phyloP scores from a whole-genome alignment of 1,140 invertebrate species.

The Aporrectodea caliginosa region DNA sequence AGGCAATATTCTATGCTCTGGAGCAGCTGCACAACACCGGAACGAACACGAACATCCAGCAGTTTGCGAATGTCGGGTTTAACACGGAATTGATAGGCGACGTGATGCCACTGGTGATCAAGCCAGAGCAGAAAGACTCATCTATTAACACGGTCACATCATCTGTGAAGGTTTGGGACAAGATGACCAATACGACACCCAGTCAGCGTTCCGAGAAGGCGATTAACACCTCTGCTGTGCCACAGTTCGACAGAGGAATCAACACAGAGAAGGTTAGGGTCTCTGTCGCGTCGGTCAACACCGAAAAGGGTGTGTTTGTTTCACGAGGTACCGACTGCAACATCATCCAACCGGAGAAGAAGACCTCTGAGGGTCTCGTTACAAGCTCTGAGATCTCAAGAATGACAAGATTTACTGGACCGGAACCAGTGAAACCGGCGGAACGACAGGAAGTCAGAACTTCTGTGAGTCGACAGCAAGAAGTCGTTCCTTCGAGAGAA shows the following conservation, averaged over 20 bases:
- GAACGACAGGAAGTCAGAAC: background rate
- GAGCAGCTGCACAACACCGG: conserved; percentile 43
- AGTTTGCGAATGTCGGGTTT: background rate
- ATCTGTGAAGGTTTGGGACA: background rate
- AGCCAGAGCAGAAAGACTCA: background rate
- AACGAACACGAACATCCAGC: conserved; percentile 15
- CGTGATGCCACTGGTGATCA: background rate
- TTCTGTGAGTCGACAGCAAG: background rate
- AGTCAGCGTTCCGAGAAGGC: background rate
- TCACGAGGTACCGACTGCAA: background rate
- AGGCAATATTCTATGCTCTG: conserved; percentile 41
- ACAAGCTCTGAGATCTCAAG: background rate
- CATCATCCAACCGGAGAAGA: background rate
- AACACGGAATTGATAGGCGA: background rate
- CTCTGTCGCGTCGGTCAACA: background rate
- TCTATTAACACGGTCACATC: background rate
- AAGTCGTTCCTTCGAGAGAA: background rate
- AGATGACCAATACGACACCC: background rate
- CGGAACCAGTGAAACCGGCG: background rate
- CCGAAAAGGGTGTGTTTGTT: background rate
- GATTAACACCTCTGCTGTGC: background rate
- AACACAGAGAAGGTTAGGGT: background rate
- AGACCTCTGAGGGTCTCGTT: background rate
- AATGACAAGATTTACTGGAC: background rate
- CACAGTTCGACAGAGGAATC: background rate